These are phyloP conservation scores for Drosophila aldrichi DNA, from an alignment of 2,888 invertebrate genomes.

Conservation along the genomic window DNA sequence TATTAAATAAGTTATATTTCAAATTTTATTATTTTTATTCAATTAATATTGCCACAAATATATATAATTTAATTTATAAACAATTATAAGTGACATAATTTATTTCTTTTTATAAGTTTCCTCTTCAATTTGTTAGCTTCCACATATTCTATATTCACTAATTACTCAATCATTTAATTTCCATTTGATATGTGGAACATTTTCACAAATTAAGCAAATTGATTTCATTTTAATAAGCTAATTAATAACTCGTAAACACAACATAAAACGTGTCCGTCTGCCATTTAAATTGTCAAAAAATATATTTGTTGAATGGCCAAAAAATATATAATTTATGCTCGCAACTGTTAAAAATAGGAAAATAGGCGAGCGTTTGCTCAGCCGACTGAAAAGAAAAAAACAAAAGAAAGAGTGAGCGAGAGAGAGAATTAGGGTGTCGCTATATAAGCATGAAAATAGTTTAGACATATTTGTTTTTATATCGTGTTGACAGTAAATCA, in stretches of 20 bases:
- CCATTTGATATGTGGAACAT: slow-evolving; percentile 15
- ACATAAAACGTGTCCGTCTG: slow-evolving; percentile 35
- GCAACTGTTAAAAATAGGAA: slow-evolving; percentile 57
- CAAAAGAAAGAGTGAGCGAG: neutral
- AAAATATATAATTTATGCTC: slow-evolving; percentile 46
- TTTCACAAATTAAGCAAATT: slow-evolving; percentile 53
- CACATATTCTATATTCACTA: neutral
- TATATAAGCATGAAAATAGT: neutral
- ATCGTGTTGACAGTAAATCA: neutral
- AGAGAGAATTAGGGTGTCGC: neutral
- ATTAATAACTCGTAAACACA: slow-evolving; percentile 47
- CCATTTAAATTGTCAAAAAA: slow-evolving; percentile 36
- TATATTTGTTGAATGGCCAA: slow-evolving; percentile 24
- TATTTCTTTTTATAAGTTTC: neutral
- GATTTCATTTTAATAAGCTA: slow-evolving; percentile 49
- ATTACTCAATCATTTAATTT: slow-evolving; percentile 4
- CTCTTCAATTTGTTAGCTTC: neutral
- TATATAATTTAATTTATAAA: neutral
- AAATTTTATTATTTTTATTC: no score
- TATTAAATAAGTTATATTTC: no score
- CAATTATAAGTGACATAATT: neutral
- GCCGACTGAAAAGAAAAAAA: slow-evolving; percentile 7
- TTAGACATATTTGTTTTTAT: neutral
- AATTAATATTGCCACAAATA: no score
- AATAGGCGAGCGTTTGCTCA: slow-evolving; percentile 15